A percentile compares a stretch with the other conserved stretches of the same genome.
These are phyloP conservation scores for Ardeotis arabs DNA, from an alignment of 2,113 vertebrate genomes.

Conservation along the genomic window DNA sequence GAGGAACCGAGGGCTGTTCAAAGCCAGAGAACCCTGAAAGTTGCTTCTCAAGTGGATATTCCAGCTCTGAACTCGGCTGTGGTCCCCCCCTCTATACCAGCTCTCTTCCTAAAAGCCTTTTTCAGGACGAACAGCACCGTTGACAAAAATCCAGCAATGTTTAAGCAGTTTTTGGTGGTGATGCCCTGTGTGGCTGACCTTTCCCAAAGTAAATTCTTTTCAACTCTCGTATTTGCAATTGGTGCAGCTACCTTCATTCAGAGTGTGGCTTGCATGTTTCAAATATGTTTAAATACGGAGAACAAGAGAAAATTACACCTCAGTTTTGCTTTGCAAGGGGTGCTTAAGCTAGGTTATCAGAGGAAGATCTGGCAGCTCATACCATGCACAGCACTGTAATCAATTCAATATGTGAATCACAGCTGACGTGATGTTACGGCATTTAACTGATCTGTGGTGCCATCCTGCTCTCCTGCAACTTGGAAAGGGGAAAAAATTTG, in stretches of 20 bases:
- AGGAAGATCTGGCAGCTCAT: background rate
- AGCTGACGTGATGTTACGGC: fast-evolving
- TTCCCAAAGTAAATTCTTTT: background rate
- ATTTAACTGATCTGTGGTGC: background rate
- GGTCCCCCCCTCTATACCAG: background rate
- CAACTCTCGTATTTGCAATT: background rate
- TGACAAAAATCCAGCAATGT: background rate
- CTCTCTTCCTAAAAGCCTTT: background rate
- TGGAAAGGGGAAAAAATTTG: background rate
- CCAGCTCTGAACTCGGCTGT: background rate
- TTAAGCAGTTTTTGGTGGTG: background rate
- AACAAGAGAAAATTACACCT: background rate
- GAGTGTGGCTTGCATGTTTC: background rate
- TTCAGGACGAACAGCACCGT: background rate
- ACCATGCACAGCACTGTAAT: background rate
- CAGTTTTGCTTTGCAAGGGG: background rate
- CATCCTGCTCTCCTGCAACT: background rate
- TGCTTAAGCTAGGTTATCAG: background rate
- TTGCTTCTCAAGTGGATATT: background rate
- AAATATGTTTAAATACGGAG: background rate
- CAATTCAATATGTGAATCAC: background rate
- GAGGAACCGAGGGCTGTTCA: background rate
- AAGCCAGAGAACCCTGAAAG: background rate
- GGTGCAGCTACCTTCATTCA: background rate
- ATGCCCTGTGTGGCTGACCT: background rate